These are phyloP conservation scores for Trochalopteron elliotii DNA, from an alignment of 2,113 vertebrate species.

Conservation along the genomic window DNA sequence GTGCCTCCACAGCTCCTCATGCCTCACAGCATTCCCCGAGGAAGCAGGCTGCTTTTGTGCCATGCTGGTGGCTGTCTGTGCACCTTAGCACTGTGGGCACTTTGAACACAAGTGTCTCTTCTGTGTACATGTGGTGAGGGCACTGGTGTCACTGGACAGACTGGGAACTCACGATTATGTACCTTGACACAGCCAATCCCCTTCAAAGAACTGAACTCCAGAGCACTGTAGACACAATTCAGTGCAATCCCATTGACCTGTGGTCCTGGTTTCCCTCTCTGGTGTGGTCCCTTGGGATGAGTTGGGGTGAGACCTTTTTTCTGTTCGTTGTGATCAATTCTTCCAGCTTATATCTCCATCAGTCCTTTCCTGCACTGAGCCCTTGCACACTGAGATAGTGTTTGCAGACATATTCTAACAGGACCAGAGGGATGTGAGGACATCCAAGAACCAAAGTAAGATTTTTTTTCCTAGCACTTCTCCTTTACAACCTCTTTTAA, in stretches of 20 bases:
- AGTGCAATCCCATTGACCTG: not conserved
- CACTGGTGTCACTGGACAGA: not conserved
- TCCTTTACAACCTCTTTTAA: not conserved
- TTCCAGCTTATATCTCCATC: not conserved
- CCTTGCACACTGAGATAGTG: not conserved
- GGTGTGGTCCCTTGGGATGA: not conserved
- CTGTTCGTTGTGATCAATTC: not conserved
- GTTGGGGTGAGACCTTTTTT: not conserved
- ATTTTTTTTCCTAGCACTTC: not conserved
- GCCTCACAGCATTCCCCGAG: not conserved
- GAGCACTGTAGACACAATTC: not conserved
- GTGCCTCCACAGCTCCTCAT: not conserved
- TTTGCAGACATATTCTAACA: not conserved
- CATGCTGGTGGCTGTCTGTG: not conserved
- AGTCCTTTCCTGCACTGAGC: not conserved
- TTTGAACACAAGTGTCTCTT: fast-evolving
- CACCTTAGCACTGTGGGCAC: not conserved
- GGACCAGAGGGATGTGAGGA: not conserved
- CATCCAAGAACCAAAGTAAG: not conserved
- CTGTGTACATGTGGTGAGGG: fast-evolving
- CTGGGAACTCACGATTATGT: fast-evolving
- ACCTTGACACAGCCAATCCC: not conserved
- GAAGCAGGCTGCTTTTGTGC: not conserved
- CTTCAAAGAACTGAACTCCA: not conserved
- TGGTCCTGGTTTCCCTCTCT: not conserved